These are phyloP conservation scores for Aplidium turbinatum DNA, from an alignment of 23 tunicate species.

Conservation along the genomic window DNA sequence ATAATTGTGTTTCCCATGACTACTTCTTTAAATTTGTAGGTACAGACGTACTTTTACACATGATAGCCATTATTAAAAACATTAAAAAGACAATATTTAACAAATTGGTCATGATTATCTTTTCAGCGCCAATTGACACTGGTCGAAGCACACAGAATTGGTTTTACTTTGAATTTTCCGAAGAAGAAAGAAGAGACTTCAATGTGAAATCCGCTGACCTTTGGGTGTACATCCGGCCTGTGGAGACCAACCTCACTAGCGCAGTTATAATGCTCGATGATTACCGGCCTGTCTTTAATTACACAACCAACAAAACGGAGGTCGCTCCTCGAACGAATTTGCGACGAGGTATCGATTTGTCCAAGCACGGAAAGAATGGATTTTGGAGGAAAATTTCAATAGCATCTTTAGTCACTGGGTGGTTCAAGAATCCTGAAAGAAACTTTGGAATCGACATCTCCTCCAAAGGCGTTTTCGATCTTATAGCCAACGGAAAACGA, in stretches of 20 bases:
- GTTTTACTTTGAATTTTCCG: slow-evolving; percentile 24
- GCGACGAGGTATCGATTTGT: not conserved
- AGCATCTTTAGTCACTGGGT: not conserved
- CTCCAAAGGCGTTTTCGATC: slow-evolving; percentile 8
- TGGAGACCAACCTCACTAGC: not conserved
- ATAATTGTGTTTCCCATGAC: no score
- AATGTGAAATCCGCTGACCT: slow-evolving; percentile 7
- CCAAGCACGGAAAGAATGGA: not conserved
- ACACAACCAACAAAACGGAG: not conserved
- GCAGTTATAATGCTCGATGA: slow-evolving; percentile 12
- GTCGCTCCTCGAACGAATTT: slow-evolving; percentile 1
- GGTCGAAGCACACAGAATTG: not conserved
- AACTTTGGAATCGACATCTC: slow-evolving; percentile 20
- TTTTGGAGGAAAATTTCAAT: slow-evolving; percentile 12
- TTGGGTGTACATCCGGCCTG: slow-evolving; percentile 16
- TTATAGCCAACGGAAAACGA: slow-evolving; percentile 8
- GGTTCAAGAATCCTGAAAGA: slow-evolving; percentile 2
- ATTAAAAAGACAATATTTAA: no score
- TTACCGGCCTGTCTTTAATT: not conserved
- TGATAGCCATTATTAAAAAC: no score
- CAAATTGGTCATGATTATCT: no score
- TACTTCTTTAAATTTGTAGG: no score
- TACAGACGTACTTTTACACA: no score
- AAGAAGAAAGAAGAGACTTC: slow-evolving; percentile 30
- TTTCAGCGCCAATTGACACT: slow-evolving; percentile 17